Base-by-base conservation (phyloP, 2,888 invertebrate species). In the Muschampia plurimacula region DNA sequence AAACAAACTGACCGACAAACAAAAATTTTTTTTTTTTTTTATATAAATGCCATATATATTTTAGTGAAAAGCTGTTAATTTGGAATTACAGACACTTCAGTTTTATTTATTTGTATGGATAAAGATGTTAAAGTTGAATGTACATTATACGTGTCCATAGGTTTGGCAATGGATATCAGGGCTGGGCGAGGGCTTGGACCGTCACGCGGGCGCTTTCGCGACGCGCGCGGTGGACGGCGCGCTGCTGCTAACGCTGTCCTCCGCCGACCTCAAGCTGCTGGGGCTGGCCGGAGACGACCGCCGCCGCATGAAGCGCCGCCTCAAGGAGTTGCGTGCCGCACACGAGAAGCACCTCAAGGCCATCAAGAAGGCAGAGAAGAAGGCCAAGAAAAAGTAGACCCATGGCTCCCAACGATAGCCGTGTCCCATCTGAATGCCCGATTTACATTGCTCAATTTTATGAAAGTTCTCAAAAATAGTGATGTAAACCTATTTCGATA, bases 131-230 rank as follows among this genome's bases (percentile, higher is more conserved):
- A 39, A 6, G 2, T 39, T 39, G 39, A 39, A 39, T 7, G 7
- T 39, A 7, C 39, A 39, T 22, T n/a, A n/a, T n/a, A 39, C 6
- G 4, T 39, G 39, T 5, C 39, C n/a, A 0, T 85, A 98, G 97
- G 98, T 99, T 69, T 98, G 98, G 90, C 98, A 98, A 89, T 99
- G 99, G 99, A 95, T 99, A 77, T 93, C 96, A 80, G 95, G 96
- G 32, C 95, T 98, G 78, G 97, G 98, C 78, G 95, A 98, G 86
- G 98, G 98, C 55, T 93, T 99, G 85, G 98, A 98, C 87, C 97
- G 97, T 73, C 97, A 98, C 92, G 97, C 97, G 80, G 96, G 97
- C 66, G 97, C 97, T 82, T 98, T 99, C 89, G 96, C 97, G 69
- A 97, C 98, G 82, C 96, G 98, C 81, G 97, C 39, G 84, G 97